phyloP scores from a whole-genome alignment of 2,888 invertebrate genomes.

The Cephus pygmeus region DNA sequence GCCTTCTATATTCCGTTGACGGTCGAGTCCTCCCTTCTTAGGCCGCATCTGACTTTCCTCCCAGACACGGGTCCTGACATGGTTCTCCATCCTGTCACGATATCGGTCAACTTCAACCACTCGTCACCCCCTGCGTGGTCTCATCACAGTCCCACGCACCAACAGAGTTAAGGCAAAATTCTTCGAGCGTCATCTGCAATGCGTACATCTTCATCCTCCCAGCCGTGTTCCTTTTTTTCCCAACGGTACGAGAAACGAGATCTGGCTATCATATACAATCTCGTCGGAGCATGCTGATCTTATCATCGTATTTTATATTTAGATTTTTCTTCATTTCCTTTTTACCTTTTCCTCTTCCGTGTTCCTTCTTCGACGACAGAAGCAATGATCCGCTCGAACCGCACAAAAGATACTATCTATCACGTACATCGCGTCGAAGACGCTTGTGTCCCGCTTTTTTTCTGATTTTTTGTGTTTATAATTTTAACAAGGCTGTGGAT shows the following conservation, averaged over 20 bases:
- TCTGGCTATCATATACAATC: too few species aligned
- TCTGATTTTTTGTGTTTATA: constrained; percentile 24
- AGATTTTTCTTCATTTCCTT: too few species aligned
- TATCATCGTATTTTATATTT: too few species aligned
- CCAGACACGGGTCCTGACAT: constrained; percentile 69
- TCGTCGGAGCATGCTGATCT: too few species aligned
- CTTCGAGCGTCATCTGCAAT: background rate
- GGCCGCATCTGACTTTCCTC: constrained; percentile 71
- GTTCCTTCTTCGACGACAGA: background rate
- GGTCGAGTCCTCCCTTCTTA: constrained; percentile 78
- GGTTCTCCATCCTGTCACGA: constrained; percentile 87
- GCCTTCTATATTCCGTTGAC: constrained; percentile 89
- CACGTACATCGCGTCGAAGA: too few species aligned
- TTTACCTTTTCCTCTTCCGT: background rate
- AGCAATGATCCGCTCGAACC: background rate
- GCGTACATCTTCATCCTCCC: background rate
- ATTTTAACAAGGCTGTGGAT: constrained; percentile 48
- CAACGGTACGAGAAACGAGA: background rate
- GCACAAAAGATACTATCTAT: background rate
- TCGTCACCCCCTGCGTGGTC: constrained; percentile 49
- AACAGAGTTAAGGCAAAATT: constrained; percentile 38
- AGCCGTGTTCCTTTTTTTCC: background rate
- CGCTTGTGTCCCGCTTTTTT: too few species aligned
- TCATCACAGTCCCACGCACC: constrained; percentile 55
- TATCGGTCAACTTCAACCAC: constrained; percentile 82